These are phyloP conservation scores for Brachypterus glaber DNA, from an alignment of 2,888 invertebrate genomes.

Conservation along the genomic window DNA sequence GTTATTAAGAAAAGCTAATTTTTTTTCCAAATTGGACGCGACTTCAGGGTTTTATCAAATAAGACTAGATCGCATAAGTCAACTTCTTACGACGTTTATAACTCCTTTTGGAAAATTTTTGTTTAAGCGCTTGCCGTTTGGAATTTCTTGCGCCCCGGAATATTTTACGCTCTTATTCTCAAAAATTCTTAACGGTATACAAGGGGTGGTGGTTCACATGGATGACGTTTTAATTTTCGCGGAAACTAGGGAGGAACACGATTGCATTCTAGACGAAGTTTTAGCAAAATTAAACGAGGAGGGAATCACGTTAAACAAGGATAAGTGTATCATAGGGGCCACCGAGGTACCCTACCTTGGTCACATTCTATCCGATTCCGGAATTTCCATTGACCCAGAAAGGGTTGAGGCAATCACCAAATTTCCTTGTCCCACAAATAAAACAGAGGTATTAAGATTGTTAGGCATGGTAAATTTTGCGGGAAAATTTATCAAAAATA, in stretches of 20 bases:
- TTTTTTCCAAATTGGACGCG: too few species aligned
- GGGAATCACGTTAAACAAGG: constrained; percentile 12
- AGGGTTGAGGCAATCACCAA: constrained; percentile 9
- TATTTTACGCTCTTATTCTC: constrained; percentile 9
- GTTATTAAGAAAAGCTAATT: too few species aligned
- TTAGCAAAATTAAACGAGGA: background rate
- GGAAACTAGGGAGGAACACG: constrained; percentile 11
- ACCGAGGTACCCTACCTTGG: constrained; percentile 5
- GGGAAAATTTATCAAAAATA: too few species aligned
- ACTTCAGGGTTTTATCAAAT: too few species aligned
- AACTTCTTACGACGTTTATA: too few species aligned
- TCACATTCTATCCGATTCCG: background rate
- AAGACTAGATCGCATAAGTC: too few species aligned
- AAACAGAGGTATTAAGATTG: too few species aligned
- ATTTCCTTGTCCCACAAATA: too few species aligned
- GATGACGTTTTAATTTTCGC: constrained; percentile 12
- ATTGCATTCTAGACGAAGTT: constrained; percentile 9
- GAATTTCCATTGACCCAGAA: constrained; percentile 6
- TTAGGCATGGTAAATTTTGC: too few species aligned
- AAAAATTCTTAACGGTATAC: constrained; percentile 10
- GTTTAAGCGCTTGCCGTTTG: constrained; percentile 10
- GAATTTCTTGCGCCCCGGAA: constrained; percentile 11
- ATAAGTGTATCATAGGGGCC: constrained; percentile 10
- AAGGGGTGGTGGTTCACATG: constrained; percentile 13
- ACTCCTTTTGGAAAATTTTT: constrained; percentile 10